Evolutionary conservation across 92 coral and sea anemone genomes (phyloP).

Genomic region (Nematostella vectensis): DNA sequence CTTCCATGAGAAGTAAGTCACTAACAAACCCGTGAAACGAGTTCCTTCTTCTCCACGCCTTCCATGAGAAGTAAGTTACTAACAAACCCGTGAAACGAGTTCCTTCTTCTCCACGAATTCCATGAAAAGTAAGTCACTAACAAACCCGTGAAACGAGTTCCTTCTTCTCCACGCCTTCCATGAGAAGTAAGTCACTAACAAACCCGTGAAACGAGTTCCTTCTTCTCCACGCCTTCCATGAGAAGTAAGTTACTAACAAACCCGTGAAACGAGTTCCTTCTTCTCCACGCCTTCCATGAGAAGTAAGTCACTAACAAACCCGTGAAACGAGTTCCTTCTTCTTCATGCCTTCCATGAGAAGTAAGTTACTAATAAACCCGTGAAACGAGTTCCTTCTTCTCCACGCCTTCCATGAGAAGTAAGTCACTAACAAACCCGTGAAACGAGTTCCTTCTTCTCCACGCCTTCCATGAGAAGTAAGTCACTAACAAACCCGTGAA

Average conservation of each 20-base stretch:
- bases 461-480: constrained; percentile 94
- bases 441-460: constrained; percentile 90
- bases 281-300: constrained; percentile 94
- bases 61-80: constrained; percentile 74
- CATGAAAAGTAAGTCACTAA: constrained; percentile 74
- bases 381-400: constrained; percentile 89
- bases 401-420: constrained; percentile 96
- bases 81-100: too few species aligned
- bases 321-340: constrained; percentile 85
- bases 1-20: constrained; percentile 79
- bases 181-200: constrained; percentile 76
- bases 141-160: too few species aligned
- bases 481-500: too few species aligned
- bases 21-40: too few species aligned
- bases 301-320: constrained; percentile 67
- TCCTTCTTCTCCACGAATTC: constrained; percentile 88
- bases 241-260: constrained; percentile 71
- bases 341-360: constrained; percentile 95
- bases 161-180: constrained; percentile 90
- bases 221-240: constrained; percentile 90
- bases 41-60: constrained; percentile 90
- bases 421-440: too few species aligned
- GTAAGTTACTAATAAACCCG: constrained; percentile 56
- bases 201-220: constrained; percentile 93
- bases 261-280: constrained; percentile 85